Conservation (phyloP, 2,113 vertebrate genomes). For the Atractosteus spatula region DNA sequence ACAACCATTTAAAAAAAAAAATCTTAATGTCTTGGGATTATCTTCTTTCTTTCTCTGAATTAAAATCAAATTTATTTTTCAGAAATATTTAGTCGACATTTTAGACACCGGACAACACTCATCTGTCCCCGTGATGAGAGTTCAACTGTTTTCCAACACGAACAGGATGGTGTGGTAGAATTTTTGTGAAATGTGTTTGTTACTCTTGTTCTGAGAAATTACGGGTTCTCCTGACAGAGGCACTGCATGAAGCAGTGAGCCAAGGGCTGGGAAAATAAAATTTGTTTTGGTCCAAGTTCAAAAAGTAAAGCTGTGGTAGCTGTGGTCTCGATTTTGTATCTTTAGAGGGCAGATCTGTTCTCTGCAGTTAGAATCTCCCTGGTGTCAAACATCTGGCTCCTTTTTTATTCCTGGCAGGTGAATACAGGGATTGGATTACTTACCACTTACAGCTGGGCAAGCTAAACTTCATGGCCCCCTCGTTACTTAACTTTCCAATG, state of each 20-base stretch:
- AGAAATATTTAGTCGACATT: too few relatives aligned
- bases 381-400: too few relatives aligned
- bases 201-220: not conserved
- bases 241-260: not conserved
- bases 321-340: not conserved
- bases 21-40: too few relatives aligned
- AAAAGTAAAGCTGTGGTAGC: not conserved
- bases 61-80: too few relatives aligned
- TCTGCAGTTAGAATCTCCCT: not conserved
- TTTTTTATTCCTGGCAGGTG: constrained; percentile 47
- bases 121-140: too few relatives aligned
- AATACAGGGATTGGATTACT: constrained; percentile 36
- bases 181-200: not conserved
- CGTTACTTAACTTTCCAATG: constrained; percentile 47
- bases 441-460: constrained; percentile 39
- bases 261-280: not conserved
- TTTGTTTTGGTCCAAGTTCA: not conserved
- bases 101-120: too few relatives aligned
- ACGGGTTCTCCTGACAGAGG: not conserved
- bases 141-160: too few relatives aligned
- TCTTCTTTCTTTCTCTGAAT: too few relatives aligned
- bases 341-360: not conserved
- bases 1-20: too few relatives aligned
- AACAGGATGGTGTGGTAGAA: not conserved
- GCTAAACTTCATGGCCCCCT: constrained; percentile 46